Evolutionary conservation across 2,797 vertebrate genomes (phyloP).

Genomic region (Lutjanus campechanus): DNA sequence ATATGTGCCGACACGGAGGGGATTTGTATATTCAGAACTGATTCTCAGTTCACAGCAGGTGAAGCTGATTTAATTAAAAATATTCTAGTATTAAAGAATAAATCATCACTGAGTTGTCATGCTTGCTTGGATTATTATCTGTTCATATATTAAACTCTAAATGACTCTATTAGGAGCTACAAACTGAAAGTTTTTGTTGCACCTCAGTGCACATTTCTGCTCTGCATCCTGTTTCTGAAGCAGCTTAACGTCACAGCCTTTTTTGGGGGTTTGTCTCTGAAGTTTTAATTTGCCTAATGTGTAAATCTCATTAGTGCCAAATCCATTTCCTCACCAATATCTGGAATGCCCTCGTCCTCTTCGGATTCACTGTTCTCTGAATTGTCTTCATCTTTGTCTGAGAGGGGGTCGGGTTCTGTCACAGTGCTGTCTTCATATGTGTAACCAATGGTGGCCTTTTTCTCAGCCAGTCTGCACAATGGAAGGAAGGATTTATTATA

Average conservation of each 20-base stretch:
- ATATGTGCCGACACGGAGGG: neutral
- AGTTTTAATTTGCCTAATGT: neutral
- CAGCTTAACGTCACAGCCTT: neutral
- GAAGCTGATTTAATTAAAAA: neutral
- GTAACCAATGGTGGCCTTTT: constrained; percentile 96
- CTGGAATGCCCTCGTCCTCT: constrained; percentile 96
- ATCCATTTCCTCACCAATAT: constrained; percentile 89
- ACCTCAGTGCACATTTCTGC: neutral
- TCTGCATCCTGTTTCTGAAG: neutral
- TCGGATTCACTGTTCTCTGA: constrained; percentile 95
- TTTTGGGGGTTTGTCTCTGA: neutral
- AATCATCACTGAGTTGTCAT: neutral
- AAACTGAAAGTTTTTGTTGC: neutral
- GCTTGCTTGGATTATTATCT: neutral
- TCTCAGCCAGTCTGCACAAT: constrained; percentile 90
- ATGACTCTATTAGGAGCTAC: neutral
- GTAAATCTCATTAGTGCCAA: neutral
- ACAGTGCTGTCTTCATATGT: constrained; percentile 97
- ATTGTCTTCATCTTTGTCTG: constrained; percentile 91
- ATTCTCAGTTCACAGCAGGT: neutral
- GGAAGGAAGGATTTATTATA: neutral
- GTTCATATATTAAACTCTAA: neutral
- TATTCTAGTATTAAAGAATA: neutral
- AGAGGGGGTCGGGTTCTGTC: constrained; percentile 87
- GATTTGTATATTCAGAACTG: neutral